Percentiles rank a stretch among this genome's conserved stretches.
Evolutionary conservation across 64 coral and sea anemone genomes (phyloP).

Genomic region (Porites lutea): DNA sequence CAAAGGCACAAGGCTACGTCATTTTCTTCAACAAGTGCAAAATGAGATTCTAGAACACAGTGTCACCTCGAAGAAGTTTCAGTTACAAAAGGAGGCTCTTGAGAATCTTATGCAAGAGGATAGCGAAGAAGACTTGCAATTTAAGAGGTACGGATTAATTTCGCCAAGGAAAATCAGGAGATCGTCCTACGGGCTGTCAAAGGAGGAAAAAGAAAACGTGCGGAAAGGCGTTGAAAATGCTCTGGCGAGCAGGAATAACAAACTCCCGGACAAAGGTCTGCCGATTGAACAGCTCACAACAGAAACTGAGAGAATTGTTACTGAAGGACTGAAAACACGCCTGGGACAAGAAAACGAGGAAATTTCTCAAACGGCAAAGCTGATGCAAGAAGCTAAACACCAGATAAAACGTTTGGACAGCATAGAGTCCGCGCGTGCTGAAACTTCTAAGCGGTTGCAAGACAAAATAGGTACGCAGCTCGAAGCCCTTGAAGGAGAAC

Average conservation of each 20-base stretch:
- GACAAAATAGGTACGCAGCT: constrained; percentile 28
- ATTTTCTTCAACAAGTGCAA: constrained; percentile 67
- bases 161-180: background rate
- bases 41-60: constrained; percentile 47
- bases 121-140: background rate
- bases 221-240: constrained; percentile 19
- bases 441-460: constrained; percentile 1
- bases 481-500: background rate
- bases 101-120: constrained; percentile 43
- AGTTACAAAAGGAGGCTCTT: constrained; percentile 25
- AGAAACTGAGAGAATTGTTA: constrained; percentile 32
- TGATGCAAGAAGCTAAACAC: constrained; percentile 46
- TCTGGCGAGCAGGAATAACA: background rate
- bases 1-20: constrained; percentile 38
- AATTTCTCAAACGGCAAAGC: constrained; percentile 20
- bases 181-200: background rate
- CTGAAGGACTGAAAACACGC: constrained; percentile 26
- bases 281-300: constrained; percentile 4
- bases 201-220: constrained; percentile 28
- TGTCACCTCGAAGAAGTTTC: constrained; percentile 31
- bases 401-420: constrained; percentile 54
- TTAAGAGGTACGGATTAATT: background rate
- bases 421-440: constrained; percentile 19
- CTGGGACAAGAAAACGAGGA: constrained; percentile 19
- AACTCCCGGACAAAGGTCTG: background rate